Conservation (phyloP, 2,113 vertebrate species). For the Petrocephalus zakoni region DNA sequence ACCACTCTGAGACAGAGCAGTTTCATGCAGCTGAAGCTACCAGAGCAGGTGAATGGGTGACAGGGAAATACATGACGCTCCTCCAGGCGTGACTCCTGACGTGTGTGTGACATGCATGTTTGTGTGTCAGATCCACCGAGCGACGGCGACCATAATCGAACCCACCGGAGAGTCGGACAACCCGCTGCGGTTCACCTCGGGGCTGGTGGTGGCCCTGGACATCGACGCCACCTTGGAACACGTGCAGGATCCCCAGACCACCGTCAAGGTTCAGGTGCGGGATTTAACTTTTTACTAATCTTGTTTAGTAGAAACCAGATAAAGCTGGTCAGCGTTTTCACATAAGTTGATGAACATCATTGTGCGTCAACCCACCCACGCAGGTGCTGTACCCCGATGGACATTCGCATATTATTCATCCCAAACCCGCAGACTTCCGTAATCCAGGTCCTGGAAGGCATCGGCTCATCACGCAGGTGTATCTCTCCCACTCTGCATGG, state of each 20-base stretch:
- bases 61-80: not conserved
- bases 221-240: constrained; percentile 90
- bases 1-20: constrained; percentile 79
- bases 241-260: constrained; percentile 81
- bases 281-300: not conserved
- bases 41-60: constrained; percentile 70
- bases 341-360: not conserved
- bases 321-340: not conserved
- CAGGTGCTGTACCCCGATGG: constrained; percentile 94
- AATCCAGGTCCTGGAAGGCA: constrained; percentile 86
- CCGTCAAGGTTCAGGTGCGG: constrained; percentile 88
- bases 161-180: constrained; percentile 94
- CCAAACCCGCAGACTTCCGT: constrained; percentile 89
- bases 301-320: not conserved
- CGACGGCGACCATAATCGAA: constrained; percentile 86
- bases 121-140: constrained; percentile 73
- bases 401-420: constrained; percentile 90
- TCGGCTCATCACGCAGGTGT: constrained; percentile 91
- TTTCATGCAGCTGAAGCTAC: constrained; percentile 80
- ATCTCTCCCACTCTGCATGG: constrained; percentile 92
- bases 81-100: not conserved
- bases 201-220: constrained; percentile 87
- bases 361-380: not conserved
- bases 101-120: not conserved
- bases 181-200: constrained; percentile 83